Evolutionary conservation across 2,888 invertebrate genomes (phyloP).

Genomic region (Seira musarum): DNA sequence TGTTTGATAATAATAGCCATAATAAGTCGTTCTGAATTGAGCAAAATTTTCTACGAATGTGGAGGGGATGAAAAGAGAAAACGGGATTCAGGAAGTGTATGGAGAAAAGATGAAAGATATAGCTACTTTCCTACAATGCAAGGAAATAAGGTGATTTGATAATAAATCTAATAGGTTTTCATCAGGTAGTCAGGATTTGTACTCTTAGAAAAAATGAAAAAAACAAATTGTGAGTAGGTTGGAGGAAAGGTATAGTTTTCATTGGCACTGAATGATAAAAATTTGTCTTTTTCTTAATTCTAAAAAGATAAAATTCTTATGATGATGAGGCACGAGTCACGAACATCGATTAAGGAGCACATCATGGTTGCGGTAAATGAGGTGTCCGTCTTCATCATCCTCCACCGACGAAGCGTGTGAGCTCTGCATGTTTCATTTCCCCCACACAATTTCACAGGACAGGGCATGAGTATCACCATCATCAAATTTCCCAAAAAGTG

Average conservation of each 20-base stretch:
- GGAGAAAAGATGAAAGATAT: background rate
- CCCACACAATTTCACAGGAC: slow-evolving; percentile 6
- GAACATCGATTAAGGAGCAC: slow-evolving; percentile 99
- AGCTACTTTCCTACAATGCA: background rate
- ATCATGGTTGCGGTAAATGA: slow-evolving; percentile 99
- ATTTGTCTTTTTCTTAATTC: background rate
- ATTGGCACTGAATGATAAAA: background rate
- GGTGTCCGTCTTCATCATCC: slow-evolving; percentile 99
- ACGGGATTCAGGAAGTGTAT: background rate
- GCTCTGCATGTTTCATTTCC: slow-evolving; percentile 77
- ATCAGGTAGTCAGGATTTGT: background rate
- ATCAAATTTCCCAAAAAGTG: background rate
- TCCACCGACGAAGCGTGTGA: slow-evolving; percentile 91
- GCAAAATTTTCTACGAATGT: background rate
- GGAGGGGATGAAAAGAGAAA: background rate
- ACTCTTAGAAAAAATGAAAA: background rate
- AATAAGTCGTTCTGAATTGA: background rate
- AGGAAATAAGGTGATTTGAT: background rate
- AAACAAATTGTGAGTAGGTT: background rate
- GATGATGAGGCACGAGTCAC: slow-evolving; percentile 78
- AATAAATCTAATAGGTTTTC: background rate
- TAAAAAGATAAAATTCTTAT: slow-evolving; percentile 45
- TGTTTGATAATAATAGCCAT: background rate
- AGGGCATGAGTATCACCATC: slow-evolving; percentile 15
- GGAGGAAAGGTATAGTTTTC: background rate